Evolutionary conservation across 1,140 invertebrate genomes (phyloP), one percentile per base, ranked within the genome.

Genomic region (Drosophila bipectinata): DNA sequence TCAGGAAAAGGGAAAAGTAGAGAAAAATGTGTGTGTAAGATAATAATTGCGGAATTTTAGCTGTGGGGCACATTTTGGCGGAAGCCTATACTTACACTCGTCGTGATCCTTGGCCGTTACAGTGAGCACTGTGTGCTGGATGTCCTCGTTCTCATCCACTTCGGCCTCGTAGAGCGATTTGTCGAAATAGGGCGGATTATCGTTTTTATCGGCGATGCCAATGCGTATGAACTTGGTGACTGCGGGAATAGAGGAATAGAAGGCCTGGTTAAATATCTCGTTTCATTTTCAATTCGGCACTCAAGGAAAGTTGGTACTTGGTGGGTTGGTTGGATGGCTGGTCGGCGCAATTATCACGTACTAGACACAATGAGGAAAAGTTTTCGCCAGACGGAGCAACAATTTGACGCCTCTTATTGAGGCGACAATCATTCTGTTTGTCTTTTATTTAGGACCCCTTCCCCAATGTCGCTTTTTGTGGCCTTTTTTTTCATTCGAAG

Each of bases 41-140:
- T 69, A 71, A 71, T 71, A 71, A 71, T 71, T 71, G 63, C 14
- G 67, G 67, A 71, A 71, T 71, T 69, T 47, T 21, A 21, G 21
- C 21, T 2, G 41, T n/a, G 55, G 66, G 66, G 47, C 32, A 56
- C 48, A 55, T 64, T 52, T 28, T 21, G 45, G 10, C 15, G 34
- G 24, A 14, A 7, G n/a, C 21, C 60, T 54, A 41, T 92, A 97
- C 97, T 98, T 94, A 98, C 98, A 98, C 94, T 99, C 98, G 94
- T 99, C 98, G 94, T 97, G 96, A 95, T 99, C 98, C 94, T 98
- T 98, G 93, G 98, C 98, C 92, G 97, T 98, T 92, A 99, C 97
- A 44, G 97, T 98, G 91, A 99, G 96, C 10, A 99, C 97, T 14
- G 97, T 98, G 90, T 98, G 97, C 84, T 98, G 97, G 80, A 98